Conservation (phyloP, 92 coral and sea anemone species). For the Porites rus region DNA sequence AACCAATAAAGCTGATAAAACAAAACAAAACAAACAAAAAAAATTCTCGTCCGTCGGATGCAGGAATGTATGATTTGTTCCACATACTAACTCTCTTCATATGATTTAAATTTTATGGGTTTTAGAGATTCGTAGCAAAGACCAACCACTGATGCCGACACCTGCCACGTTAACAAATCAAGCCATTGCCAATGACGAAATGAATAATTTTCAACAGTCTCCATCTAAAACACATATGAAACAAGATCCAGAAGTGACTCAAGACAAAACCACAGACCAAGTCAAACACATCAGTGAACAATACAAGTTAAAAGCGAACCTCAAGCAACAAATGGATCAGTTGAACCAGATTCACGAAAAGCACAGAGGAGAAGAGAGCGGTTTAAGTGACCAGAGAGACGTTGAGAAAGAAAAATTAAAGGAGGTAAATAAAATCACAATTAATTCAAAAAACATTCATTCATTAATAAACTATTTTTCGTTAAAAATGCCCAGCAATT, state of each 20-base stretch:
- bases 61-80: too few species aligned
- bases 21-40: too few species aligned
- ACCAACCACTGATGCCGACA: background rate
- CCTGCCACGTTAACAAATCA: background rate
- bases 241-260: background rate
- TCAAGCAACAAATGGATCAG: conserved; percentile 31
- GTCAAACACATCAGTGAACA: background rate
- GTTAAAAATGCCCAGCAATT: too few species aligned
- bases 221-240: background rate
- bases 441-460: background rate
- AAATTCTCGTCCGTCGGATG: too few species aligned
- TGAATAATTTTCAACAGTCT: background rate
- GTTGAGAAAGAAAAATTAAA: conserved; percentile 24
- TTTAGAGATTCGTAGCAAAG: background rate
- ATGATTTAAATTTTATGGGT: too few species aligned
- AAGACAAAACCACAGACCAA: background rate
- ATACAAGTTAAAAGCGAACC: conserved; percentile 3
- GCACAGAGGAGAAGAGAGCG: background rate
- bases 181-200: background rate
- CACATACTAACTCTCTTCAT: too few species aligned
- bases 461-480: too few species aligned
- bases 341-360: conserved; percentile 5
- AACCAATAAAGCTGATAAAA: too few species aligned
- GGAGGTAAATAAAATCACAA: conserved; percentile 5
- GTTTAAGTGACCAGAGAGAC: background rate